These are phyloP conservation scores for Daubentonia madagascariensis DNA, from an alignment of 2,113 vertebrate genomes.

Conservation along the genomic window DNA sequence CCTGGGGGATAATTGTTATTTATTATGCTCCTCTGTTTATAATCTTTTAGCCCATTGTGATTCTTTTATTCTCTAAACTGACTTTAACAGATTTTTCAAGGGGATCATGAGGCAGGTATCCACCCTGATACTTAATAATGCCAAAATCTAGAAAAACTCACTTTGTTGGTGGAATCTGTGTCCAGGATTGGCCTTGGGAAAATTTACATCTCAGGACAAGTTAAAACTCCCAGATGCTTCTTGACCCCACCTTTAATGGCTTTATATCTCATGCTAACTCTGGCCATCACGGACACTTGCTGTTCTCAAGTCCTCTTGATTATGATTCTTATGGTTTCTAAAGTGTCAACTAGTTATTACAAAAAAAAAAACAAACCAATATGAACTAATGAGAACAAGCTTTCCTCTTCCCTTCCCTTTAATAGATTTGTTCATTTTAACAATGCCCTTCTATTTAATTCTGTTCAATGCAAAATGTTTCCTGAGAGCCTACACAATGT, in stretches of 20 bases:
- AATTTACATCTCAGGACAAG: not conserved
- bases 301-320: not conserved
- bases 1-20: not conserved
- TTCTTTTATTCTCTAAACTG: constrained; percentile 27
- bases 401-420: not conserved
- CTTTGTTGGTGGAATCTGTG: not conserved
- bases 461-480: not conserved
- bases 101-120: not conserved
- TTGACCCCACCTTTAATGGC: not conserved
- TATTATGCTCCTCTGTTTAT: constrained; percentile 22
- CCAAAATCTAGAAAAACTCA: not conserved
- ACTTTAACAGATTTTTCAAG: constrained; percentile 50
- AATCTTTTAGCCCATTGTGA: not conserved
- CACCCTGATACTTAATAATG: not conserved
- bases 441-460: not conserved
- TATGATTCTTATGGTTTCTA: not conserved
- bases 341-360: not conserved
- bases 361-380: not conserved
- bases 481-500: not conserved
- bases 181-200: not conserved
- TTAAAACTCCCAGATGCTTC: not conserved
- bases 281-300: not conserved
- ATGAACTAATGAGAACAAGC: not conserved
- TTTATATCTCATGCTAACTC: not conserved
- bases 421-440: not conserved